Percentiles rank a stretch among this genome's conserved stretches.
These are phyloP conservation scores for Drosophila mettleri DNA, from an alignment of 2,888 invertebrate genomes.

Conservation along the genomic window DNA sequence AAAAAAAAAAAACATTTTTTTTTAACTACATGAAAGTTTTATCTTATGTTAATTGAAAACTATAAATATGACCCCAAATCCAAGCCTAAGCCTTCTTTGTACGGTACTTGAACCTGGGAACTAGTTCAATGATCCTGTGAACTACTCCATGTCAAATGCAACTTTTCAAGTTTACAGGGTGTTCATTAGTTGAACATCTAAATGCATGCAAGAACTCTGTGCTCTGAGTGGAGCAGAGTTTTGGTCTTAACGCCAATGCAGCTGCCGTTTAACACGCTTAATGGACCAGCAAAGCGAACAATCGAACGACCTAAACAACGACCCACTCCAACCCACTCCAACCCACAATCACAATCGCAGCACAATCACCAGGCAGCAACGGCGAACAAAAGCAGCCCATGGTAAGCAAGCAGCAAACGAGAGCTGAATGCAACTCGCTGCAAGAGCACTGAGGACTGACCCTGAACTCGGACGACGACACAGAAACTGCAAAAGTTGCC, in stretches of 20 bases:
- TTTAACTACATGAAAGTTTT: too few relatives aligned
- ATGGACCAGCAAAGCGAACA: slow-evolving; percentile 54
- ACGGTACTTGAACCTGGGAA: too few relatives aligned
- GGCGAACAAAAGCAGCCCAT: slow-evolving; percentile 20
- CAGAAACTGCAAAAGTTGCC: slow-evolving; percentile 54
- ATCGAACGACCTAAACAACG: slow-evolving; percentile 25
- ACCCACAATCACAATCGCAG: slow-evolving; percentile 39
- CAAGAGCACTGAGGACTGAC: slow-evolving; percentile 46
- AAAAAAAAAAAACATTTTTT: too few relatives aligned
- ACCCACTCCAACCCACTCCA: slow-evolving; percentile 31
- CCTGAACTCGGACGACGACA: slow-evolving; percentile 77
- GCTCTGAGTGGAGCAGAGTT: slow-evolving; percentile 51
- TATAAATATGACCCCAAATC: too few relatives aligned
- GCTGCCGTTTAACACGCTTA: slow-evolving; percentile 59
- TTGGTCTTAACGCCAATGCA: slow-evolving; percentile 54
- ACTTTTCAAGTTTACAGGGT: background rate
- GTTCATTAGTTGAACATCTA: background rate
- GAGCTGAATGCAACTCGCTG: slow-evolving; percentile 35
- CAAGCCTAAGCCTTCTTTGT: too few relatives aligned
- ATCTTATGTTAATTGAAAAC: too few relatives aligned
- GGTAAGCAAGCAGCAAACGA: slow-evolving; percentile 14
- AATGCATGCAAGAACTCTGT: slow-evolving; percentile 45
- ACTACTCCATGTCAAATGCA: background rate
- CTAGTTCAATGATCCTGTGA: too few relatives aligned
- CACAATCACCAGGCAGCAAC: slow-evolving; percentile 13